Conservation (phyloP, 2,113 vertebrate genomes). For the Sinosuthora webbiana region DNA sequence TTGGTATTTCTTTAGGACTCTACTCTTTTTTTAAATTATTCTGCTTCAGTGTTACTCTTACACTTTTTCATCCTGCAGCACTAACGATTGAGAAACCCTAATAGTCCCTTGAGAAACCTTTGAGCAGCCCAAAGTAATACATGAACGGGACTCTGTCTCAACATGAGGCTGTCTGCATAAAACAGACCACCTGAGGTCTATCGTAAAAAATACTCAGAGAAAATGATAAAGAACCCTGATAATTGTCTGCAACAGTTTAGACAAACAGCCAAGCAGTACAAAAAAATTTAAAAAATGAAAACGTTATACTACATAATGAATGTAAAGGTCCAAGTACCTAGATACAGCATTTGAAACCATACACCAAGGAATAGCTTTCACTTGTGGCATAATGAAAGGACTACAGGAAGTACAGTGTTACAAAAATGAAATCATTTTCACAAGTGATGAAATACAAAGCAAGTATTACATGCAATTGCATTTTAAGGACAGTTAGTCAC, state of each 20-base stretch:
- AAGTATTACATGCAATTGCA: neutral
- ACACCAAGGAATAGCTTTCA: neutral
- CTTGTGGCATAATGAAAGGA: neutral
- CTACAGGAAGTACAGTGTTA: neutral
- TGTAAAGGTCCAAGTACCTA: neutral
- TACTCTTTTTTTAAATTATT: neutral
- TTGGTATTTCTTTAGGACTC: neutral
- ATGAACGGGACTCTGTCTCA: neutral
- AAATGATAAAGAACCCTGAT: neutral
- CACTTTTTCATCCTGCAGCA: neutral
- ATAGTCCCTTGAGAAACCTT: slow-evolving; percentile 9
- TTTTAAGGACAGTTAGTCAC: slow-evolving; percentile 23
- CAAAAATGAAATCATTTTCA: neutral
- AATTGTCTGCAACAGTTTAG: neutral
- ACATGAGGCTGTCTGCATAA: neutral
- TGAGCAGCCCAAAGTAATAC: neutral
- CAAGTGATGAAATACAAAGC: neutral
- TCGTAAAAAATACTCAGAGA: neutral
- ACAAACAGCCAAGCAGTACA: neutral
- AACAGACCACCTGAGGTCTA: neutral
- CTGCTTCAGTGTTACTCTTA: neutral
- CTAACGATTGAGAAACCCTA: neutral
- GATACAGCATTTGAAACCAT: neutral
- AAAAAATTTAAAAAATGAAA: neutral
- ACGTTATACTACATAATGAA: neutral